A percentile compares a stretch with the other conserved stretches of the same genome.
These are phyloP conservation scores for Sebastes hopkinsi DNA, from an alignment of 2,797 vertebrate species.

Conservation along the genomic window DNA sequence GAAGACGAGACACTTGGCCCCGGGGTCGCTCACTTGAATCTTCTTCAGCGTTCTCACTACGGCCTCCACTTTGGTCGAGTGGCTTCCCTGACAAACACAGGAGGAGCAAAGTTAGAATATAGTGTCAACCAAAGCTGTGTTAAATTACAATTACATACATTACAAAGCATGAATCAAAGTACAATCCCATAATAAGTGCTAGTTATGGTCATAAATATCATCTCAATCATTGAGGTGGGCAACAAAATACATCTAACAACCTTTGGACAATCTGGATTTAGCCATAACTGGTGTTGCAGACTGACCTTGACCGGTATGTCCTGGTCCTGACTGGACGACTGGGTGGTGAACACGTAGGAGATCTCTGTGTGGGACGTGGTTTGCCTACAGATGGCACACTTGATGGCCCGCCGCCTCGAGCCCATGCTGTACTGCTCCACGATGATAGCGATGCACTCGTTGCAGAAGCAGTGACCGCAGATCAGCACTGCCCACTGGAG, in stretches of 20 bases:
- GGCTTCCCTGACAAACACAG: constrained; percentile 88
- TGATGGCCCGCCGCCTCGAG: constrained; percentile 91
- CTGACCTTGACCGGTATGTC: constrained; percentile 95
- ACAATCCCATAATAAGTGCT: neutral
- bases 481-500: constrained; percentile 96
- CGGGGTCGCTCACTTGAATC: constrained; percentile 91
- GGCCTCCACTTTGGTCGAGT: constrained; percentile 99
- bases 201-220: neutral
- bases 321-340: constrained; percentile 88
- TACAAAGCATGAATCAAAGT: neutral
- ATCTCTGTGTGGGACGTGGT: constrained; percentile 96
- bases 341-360: constrained; percentile 96
- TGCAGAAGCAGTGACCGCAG: constrained; percentile 98
- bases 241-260: neutral
- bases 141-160: neutral
- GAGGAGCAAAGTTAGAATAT: neutral
- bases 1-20: constrained; percentile 96
- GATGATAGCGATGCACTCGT: constrained; percentile 95
- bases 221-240: neutral
- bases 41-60: constrained; percentile 95
- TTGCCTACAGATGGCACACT: constrained; percentile 97
- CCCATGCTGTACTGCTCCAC: constrained; percentile 97
- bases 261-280: neutral
- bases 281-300: neutral
- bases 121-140: neutral